phyloP scores from a whole-genome alignment of 2,113 vertebrate genomes.

The Turdus rufiventris region DNA sequence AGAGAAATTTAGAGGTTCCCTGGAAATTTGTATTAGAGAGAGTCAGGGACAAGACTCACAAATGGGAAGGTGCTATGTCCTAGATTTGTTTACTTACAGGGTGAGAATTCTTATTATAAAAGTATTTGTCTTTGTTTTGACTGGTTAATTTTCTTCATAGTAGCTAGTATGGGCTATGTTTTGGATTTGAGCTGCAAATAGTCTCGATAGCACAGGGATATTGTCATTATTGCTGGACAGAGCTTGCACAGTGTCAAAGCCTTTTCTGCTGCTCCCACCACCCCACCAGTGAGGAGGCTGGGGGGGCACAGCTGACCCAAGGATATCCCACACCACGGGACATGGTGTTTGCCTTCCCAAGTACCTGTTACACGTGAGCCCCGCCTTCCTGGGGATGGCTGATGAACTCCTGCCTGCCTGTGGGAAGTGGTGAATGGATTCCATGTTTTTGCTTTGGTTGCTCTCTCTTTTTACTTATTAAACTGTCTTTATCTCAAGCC shows the following conservation, averaged over 20 bases:
- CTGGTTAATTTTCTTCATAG: background rate
- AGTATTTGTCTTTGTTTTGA: background rate
- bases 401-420: background rate
- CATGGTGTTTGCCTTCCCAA: background rate
- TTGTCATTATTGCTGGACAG: background rate
- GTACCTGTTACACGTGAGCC: fast-evolving
- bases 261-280: background rate
- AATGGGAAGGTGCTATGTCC: background rate
- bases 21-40: background rate
- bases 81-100: background rate
- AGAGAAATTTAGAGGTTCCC: background rate
- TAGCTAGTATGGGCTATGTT: background rate
- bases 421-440: background rate
- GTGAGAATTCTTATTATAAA: background rate
- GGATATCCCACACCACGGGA: background rate
- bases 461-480: background rate
- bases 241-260: background rate
- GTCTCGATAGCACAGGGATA: background rate
- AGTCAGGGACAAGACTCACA: background rate
- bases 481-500: background rate
- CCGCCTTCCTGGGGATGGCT: background rate
- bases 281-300: background rate
- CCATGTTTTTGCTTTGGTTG: background rate
- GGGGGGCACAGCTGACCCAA: background rate
- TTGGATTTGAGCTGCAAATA: background rate